phyloP scores from a whole-genome alignment of 1,140 invertebrate genomes.

The Melitaea cinxia region DNA sequence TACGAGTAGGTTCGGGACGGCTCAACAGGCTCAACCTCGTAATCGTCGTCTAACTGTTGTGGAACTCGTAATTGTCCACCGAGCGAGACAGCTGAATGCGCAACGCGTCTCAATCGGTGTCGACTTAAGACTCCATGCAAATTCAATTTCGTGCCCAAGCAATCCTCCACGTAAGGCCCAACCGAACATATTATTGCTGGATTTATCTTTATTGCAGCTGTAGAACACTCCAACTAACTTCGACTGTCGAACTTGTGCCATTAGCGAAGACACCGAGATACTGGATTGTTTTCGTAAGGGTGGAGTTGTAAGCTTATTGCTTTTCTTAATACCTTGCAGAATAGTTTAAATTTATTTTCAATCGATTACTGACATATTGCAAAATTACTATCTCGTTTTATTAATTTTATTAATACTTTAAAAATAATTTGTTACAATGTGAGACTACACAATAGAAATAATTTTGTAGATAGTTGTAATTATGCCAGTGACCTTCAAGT shows the following conservation, averaged over 20 bases:
- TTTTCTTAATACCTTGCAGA: conserved; percentile 71
- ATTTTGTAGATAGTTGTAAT: background rate
- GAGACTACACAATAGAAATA: background rate
- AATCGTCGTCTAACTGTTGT: conserved; percentile 60
- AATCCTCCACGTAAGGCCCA: conserved; percentile 74
- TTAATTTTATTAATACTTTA: no score
- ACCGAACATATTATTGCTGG: conserved; percentile 79
- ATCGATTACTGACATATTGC: conserved; percentile 15
- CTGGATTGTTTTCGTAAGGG: conserved; percentile 78
- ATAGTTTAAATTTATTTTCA: conserved; percentile 68
- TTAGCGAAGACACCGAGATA: conserved; percentile 80
- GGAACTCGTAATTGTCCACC: conserved; percentile 69
- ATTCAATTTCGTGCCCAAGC: conserved; percentile 80
- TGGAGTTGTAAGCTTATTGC: conserved; percentile 80
- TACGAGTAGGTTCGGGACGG: conserved; percentile 37
- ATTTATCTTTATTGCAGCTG: conserved; percentile 81
- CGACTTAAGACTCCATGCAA: conserved; percentile 79
- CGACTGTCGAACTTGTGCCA: conserved; percentile 80
- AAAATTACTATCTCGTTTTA: no score
- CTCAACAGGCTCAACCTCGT: conserved; percentile 53
- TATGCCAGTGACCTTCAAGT: background rate
- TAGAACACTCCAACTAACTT: conserved; percentile 79
- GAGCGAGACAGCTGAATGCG: conserved; percentile 58
- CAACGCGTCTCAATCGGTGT: conserved; percentile 64
- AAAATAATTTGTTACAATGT: background rate